Percentiles rank a stretch among this genome's conserved stretches.
Conservation (phyloP, 1,140 invertebrate genomes). For the Pygmarrhopalites habei region DNA sequence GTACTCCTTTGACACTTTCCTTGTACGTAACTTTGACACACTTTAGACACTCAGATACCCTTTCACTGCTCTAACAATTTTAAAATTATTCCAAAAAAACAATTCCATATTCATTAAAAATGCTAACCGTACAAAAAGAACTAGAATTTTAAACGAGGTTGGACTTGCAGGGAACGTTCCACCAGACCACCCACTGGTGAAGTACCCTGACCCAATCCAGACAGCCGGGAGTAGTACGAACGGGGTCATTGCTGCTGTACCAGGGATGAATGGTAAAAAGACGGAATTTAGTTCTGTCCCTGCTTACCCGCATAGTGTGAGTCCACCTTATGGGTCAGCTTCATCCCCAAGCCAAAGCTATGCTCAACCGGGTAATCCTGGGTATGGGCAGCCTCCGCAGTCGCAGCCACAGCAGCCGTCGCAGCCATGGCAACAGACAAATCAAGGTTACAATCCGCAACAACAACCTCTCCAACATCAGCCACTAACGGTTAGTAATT, state of each 20-base stretch:
- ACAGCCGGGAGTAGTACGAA: not conserved
- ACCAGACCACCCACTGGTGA: conserved; percentile 37
- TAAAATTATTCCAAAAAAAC: too few relatives aligned
- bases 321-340: too few relatives aligned
- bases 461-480: not conserved
- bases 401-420: conserved; percentile 6
- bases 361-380: too few relatives aligned
- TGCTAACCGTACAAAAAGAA: not conserved
- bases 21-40: too few relatives aligned
- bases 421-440: conserved; percentile 3
- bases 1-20: too few relatives aligned
- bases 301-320: not conserved
- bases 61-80: too few relatives aligned
- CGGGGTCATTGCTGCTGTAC: conserved; percentile 32
- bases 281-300: not conserved
- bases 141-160: not conserved
- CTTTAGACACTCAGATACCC: too few relatives aligned
- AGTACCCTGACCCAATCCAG: conserved; percentile 34
- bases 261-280: conserved; percentile 16
- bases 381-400: too few relatives aligned
- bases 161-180: conserved; percentile 33
- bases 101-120: not conserved
- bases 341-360: too few relatives aligned
- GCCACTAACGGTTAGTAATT: conserved; percentile 14
- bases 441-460: conserved; percentile 12